These are phyloP conservation scores for Chionomys nivalis DNA, from an alignment of 2,113 vertebrate species.

Conservation along the genomic window DNA sequence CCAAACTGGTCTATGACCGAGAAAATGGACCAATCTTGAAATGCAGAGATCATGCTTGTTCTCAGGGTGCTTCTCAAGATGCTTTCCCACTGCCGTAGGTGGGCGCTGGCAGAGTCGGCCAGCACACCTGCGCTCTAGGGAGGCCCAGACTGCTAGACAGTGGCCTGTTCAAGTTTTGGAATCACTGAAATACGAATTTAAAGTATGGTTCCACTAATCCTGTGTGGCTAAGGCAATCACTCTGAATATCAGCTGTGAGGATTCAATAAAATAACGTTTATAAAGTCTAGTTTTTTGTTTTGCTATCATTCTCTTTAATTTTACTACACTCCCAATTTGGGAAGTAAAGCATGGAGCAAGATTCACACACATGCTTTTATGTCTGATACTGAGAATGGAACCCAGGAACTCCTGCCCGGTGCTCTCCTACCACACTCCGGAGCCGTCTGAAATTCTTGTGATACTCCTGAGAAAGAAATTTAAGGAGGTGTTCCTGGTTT, in stretches of 20 bases:
- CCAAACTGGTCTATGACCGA: not conserved
- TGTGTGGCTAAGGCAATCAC: not conserved
- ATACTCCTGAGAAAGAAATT: slow-evolving; percentile 21
- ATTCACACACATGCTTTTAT: not conserved
- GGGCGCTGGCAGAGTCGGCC: not conserved
- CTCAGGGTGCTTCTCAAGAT: not conserved
- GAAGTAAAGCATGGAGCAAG: not conserved
- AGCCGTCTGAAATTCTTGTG: not conserved
- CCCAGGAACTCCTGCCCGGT: not conserved
- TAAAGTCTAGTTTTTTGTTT: not conserved
- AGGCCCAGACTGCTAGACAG: not conserved
- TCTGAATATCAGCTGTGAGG: not conserved
- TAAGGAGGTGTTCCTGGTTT: not conserved
- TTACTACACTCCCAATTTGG: not conserved
- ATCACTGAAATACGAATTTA: not conserved
- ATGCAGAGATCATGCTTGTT: slow-evolving; percentile 49
- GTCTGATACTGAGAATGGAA: not conserved
- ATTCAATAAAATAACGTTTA: not conserved
- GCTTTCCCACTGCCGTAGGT: not conserved
- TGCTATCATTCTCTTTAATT: not conserved
- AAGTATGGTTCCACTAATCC: not conserved
- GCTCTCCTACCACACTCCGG: not conserved
- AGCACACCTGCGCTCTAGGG: not conserved
- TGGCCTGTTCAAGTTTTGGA: not conserved
- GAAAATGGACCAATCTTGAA: slow-evolving; percentile 45